Evolutionary conservation across 2,797 vertebrate species (phyloP).

Genomic region (Euphonia xanthogaster): DNA sequence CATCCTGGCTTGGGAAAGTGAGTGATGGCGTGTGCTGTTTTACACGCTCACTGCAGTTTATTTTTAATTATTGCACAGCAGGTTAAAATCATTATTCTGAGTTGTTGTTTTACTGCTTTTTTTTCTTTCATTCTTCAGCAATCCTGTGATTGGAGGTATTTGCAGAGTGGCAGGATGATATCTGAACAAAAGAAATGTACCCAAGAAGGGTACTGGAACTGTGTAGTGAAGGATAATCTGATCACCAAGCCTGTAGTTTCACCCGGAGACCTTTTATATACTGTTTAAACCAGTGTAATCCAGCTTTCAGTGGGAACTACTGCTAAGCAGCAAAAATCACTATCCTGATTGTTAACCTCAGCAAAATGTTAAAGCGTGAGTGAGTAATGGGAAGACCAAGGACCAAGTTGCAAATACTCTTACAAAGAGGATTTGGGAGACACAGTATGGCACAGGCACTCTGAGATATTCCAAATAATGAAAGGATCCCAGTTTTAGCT

Average conservation of each 20-base stretch:
- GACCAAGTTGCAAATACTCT: background rate
- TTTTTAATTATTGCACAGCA: background rate
- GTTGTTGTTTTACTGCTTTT: background rate
- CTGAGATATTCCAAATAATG: background rate
- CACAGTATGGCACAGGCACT: background rate
- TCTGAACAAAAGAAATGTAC: background rate
- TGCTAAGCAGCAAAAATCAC: background rate
- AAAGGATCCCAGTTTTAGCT: background rate
- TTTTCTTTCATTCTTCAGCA: background rate
- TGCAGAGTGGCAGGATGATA: background rate
- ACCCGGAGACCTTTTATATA: background rate
- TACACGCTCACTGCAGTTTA: background rate
- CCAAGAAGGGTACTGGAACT: background rate
- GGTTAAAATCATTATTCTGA: background rate
- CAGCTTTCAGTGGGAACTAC: background rate
- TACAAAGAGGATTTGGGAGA: background rate
- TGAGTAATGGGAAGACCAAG: background rate
- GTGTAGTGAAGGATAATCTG: background rate
- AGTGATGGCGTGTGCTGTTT: background rate
- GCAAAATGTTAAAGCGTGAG: background rate
- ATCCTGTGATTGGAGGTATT: background rate
- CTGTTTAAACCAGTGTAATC: background rate
- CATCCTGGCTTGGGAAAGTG: background rate
- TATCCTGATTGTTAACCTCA: background rate
- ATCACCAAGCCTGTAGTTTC: background rate